These are phyloP conservation scores for Homalodisca vitripennis DNA, from an alignment of 1,140 invertebrate genomes.

Conservation along the genomic window DNA sequence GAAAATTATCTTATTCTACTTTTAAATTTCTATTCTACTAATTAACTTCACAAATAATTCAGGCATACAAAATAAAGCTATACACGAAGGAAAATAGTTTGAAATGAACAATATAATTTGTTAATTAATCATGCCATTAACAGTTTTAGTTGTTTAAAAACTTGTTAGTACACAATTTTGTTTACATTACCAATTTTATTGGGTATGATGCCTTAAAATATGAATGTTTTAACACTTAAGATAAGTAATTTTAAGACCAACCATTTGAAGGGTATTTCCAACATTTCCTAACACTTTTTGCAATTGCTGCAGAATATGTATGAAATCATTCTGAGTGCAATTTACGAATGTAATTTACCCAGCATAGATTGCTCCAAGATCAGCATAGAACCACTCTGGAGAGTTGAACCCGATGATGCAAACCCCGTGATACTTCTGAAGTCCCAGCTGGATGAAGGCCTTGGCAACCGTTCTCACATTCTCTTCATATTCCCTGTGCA, in stretches of 20 bases:
- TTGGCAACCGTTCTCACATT: slow-evolving; percentile 75
- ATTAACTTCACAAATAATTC: too few species aligned
- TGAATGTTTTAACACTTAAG: background rate
- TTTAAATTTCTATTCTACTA: too few species aligned
- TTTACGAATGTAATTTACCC: slow-evolving; percentile 77
- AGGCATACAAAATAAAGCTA: too few species aligned
- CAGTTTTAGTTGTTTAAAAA: too few species aligned
- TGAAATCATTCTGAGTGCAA: too few species aligned
- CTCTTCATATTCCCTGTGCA: slow-evolving; percentile 69
- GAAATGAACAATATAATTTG: too few species aligned
- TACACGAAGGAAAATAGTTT: too few species aligned
- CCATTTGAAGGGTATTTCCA: background rate
- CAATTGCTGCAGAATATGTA: background rate
- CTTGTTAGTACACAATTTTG: too few species aligned
- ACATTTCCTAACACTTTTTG: background rate
- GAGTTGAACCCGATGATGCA: slow-evolving; percentile 90
- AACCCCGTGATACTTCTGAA: slow-evolving; percentile 78
- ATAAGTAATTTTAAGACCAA: background rate
- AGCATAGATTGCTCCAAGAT: slow-evolving; percentile 87
- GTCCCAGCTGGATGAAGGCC: slow-evolving; percentile 82
- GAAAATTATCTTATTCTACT: too few species aligned
- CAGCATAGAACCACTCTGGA: slow-evolving; percentile 86
- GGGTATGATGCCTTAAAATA: too few species aligned
- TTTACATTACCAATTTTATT: too few species aligned
- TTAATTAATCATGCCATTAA: too few species aligned